Base-by-base conservation (phyloP, 37 sponge, comb jelly and placozoan species). In the Lycopodina hypogea region DNA sequence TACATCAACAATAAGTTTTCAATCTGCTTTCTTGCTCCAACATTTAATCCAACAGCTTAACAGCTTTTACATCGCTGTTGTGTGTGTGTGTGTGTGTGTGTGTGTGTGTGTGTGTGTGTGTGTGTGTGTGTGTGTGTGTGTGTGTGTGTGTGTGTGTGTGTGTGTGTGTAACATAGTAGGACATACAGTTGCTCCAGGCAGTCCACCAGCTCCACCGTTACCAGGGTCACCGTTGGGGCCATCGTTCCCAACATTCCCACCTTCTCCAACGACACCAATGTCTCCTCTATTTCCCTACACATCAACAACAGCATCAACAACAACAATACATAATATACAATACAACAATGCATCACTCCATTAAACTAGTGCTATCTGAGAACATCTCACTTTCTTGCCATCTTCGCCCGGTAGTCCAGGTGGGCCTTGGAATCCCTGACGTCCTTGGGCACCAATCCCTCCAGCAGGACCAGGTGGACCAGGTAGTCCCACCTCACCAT, bases 351-450 rank as follows among this genome's bases (percentile, higher is more conserved):
- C n/a, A n/a, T n/a, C n/a, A n/a, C n/a, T n/a, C n/a, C n/a, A n/a
- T n/a, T n/a, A n/a, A n/a, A n/a, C n/a, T n/a, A n/a, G n/a, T n/a
- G n/a, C n/a, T n/a, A n/a, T n/a, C n/a, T n/a, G n/a, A n/a, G n/a
- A n/a, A n/a, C n/a, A n/a, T n/a, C 84, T 84, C 34, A 84, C 84
- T 36, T 55, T 71, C 52, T 80, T 75, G 69, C 87, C 87, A 75
- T 79, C 68, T 29, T 35, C 30, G 1, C 87, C 87, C 57, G 81
- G 62, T 8, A 45, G 26, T 70, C 87, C 87, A 33, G 87, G 75
- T 62, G 68, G 73, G 71, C 90, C 90, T n/a, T 38, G 37, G 53
- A 59, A 42, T 28, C 90, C 90, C 23, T 42, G 28, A 24, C 58
- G 72, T 12, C 89, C 89, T 50, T 81, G 76, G 1, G 40, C 64